Conservation (phyloP, 2,797 vertebrate species). For the Hemitrygon akajei region DNA sequence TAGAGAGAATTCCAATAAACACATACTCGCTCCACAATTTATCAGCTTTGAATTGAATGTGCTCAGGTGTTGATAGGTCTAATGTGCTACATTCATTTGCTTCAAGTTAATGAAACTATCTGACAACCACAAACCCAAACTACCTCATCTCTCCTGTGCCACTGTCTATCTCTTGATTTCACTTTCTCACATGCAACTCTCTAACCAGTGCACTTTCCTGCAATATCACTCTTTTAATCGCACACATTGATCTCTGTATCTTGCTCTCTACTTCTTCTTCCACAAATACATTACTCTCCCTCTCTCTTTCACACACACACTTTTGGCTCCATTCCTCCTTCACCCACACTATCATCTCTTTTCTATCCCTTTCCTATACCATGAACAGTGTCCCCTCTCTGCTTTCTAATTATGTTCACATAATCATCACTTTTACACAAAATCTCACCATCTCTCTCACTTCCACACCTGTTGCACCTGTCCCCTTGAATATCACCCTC, state of each 20-base stretch:
- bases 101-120: constrained; percentile 34
- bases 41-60: constrained; percentile 33
- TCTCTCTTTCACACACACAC: background rate
- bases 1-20: constrained; percentile 33
- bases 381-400: no score
- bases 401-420: no score
- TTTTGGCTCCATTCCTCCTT: background rate
- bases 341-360: background rate
- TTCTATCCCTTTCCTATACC: no score
- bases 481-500: no score
- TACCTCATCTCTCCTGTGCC: background rate
- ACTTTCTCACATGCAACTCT: background rate
- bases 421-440: background rate
- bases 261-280: background rate
- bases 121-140: constrained; percentile 25
- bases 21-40: constrained; percentile 29
- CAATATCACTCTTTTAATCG: background rate
- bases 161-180: background rate
- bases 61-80: constrained; percentile 25
- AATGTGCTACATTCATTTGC: constrained; percentile 33
- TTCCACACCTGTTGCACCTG: no score
- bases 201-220: background rate
- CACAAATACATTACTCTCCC: background rate
- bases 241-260: background rate
- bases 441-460: background rate